Evolutionary conservation across 2,888 invertebrate species (phyloP).

Genomic region (Cryptus armator): DNA sequence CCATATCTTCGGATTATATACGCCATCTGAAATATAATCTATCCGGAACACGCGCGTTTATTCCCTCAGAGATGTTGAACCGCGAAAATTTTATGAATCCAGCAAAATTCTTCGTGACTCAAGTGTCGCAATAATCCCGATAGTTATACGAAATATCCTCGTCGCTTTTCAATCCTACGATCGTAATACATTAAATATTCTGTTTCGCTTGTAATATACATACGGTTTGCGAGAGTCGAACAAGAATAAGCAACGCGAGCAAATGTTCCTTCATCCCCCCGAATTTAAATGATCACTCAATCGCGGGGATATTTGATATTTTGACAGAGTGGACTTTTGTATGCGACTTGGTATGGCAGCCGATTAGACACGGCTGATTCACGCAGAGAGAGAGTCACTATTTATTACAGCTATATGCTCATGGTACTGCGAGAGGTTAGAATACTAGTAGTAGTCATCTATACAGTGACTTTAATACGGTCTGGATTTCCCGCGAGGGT

Average conservation of each 20-base stretch:
- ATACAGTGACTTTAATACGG: constrained; percentile 74
- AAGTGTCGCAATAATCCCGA: neutral
- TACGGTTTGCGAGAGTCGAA: neutral
- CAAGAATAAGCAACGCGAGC: neutral
- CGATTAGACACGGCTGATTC: constrained; percentile 75
- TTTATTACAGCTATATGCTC: constrained; percentile 5
- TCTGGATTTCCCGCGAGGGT: constrained; percentile 78
- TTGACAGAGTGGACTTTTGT: constrained; percentile 70
- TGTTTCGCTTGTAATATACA: neutral
- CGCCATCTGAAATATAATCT: constrained; percentile 65
- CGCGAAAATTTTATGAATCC: constrained; percentile 2
- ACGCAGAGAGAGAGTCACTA: constrained; percentile 50
- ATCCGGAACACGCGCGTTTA: constrained; percentile 68
- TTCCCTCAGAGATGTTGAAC: constrained; percentile 5
- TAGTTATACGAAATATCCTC: neutral
- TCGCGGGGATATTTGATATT: constrained; percentile 69
- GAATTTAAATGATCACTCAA: constrained; percentile 39
- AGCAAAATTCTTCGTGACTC: constrained; percentile 7
- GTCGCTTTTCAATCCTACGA: neutral
- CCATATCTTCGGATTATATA: constrained; percentile 19
- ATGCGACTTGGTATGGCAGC: constrained; percentile 54
- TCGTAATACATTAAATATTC: neutral
- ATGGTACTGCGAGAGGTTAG: constrained; percentile 5
- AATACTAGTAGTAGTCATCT: constrained; percentile 34
- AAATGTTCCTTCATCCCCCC: constrained; percentile 5